Percentiles rank a stretch among this genome's conserved stretches.
Conservation (phyloP, 2,888 invertebrate genomes). For the Noctua janthe region DNA sequence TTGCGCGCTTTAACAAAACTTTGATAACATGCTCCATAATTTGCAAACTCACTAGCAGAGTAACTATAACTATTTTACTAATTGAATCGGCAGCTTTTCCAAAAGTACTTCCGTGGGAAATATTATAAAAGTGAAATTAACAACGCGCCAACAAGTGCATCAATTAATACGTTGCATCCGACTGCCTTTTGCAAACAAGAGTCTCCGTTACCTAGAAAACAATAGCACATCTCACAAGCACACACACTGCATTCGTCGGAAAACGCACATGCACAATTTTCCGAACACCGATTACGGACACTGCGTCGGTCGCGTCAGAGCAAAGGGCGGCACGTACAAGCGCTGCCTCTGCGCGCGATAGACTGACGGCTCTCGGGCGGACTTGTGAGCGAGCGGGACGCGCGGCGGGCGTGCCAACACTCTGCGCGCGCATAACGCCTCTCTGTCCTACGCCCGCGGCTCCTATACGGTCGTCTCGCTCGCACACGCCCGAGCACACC, state of each 20-base stretch:
- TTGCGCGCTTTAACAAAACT: constrained; percentile 76
- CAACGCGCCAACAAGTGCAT: constrained; percentile 80
- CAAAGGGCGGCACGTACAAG: constrained; percentile 86
- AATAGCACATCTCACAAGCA: constrained; percentile 90
- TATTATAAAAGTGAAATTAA: constrained; percentile 81
- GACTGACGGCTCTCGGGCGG: constrained; percentile 84
- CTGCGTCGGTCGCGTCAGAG: constrained; percentile 88
- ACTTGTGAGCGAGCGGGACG: constrained; percentile 86
- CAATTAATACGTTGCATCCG: constrained; percentile 80
- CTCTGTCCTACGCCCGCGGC: constrained; percentile 78
- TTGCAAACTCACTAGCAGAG: constrained; percentile 62
- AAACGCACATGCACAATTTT: constrained; percentile 91
- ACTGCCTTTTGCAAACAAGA: constrained; percentile 84
- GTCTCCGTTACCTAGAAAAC: constrained; percentile 89
- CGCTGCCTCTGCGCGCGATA: constrained; percentile 89
- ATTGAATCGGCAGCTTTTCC: constrained; percentile 70
- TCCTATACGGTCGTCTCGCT: constrained; percentile 78
- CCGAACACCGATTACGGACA: constrained; percentile 90
- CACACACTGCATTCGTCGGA: constrained; percentile 89
- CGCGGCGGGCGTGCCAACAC: constrained; percentile 88
- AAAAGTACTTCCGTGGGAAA: constrained; percentile 75
- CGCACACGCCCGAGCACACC: constrained; percentile 87
- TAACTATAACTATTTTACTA: constrained; percentile 60
- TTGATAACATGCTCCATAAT: constrained; percentile 64
- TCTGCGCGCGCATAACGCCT: constrained; percentile 86